These are phyloP conservation scores for Agapornis roseicollis DNA, from an alignment of 2,113 vertebrate genomes.

Conservation along the genomic window DNA sequence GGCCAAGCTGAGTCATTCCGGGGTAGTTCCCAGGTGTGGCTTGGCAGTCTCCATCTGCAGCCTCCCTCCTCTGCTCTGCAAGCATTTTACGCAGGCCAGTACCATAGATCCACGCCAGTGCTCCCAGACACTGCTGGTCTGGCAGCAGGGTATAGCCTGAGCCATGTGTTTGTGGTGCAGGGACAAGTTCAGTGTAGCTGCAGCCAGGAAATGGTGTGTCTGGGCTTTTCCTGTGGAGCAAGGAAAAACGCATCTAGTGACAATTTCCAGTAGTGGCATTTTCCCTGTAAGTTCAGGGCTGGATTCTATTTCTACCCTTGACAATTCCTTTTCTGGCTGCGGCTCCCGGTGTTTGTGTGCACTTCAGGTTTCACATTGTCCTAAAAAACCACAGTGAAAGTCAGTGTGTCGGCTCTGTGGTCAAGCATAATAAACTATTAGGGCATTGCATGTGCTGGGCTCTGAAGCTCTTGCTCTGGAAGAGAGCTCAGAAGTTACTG, in stretches of 20 bases:
- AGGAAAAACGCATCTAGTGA: not conserved
- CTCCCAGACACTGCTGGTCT: not conserved
- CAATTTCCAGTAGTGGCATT: not conserved
- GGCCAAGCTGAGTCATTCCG: not conserved
- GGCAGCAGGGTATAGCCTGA: not conserved
- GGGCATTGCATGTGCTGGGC: not conserved
- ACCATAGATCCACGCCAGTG: fast-evolving
- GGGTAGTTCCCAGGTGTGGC: not conserved
- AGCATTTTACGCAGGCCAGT: not conserved
- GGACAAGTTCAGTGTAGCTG: not conserved
- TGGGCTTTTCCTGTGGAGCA: not conserved
- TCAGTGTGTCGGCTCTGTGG: not conserved
- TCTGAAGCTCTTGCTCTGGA: not conserved
- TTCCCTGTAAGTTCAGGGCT: not conserved
- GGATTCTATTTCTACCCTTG: not conserved
- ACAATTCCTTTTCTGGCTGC: not conserved
- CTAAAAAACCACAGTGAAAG: not conserved
- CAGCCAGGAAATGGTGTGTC: not conserved
- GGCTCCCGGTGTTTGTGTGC: fast-evolving
- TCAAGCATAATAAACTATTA: fast-evolving
- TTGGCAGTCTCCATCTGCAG: not conserved
- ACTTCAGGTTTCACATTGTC: not conserved
- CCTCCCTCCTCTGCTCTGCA: not conserved
- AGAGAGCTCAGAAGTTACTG: not conserved
- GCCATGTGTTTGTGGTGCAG: not conserved